phyloP scores from a whole-genome alignment of 1,140 invertebrate species.

The Rhagoletis pomonella region DNA sequence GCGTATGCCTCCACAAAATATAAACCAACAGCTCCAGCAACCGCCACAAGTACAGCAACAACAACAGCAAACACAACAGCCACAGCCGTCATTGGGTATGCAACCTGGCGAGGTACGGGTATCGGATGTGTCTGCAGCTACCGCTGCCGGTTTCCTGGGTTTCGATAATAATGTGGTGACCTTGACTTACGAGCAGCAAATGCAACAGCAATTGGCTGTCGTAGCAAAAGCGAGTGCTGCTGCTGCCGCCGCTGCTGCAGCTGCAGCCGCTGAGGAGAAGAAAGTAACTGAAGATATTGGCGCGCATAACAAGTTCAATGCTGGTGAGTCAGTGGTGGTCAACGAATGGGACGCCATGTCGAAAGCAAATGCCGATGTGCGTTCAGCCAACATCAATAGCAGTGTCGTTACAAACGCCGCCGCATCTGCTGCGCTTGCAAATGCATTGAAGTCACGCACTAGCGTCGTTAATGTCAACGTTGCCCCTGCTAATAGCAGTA shows the following conservation, averaged over 20 bases:
- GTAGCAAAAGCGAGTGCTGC: conserved; percentile 43
- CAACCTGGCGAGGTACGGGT: conserved; percentile 68
- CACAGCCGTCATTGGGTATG: conserved; percentile 61
- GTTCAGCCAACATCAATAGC: conserved; percentile 24
- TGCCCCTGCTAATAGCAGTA: background rate
- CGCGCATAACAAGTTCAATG: conserved; percentile 27
- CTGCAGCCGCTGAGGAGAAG: background rate
- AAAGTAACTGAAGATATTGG: background rate
- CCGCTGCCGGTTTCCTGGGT: background rate
- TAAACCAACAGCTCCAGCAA: conserved; percentile 55
- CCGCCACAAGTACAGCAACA: conserved; percentile 29
- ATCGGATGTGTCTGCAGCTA: conserved; percentile 1
- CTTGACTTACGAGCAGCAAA: conserved; percentile 66
- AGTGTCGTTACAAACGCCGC: conserved; percentile 64
- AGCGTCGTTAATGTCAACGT: background rate
- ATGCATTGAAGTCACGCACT: conserved; percentile 62
- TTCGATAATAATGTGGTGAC: conserved; percentile 55
- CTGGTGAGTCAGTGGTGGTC: conserved; percentile 28
- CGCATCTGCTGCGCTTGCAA: conserved; percentile 67
- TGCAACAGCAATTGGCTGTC: conserved; percentile 65
- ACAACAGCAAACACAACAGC: conserved; percentile 54
- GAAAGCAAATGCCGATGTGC: conserved; percentile 32
- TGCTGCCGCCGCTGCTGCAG: conserved; percentile 32
- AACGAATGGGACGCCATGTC: conserved; percentile 55
- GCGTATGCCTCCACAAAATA: conserved; percentile 43